Evolutionary conservation across 2,113 vertebrate genomes (phyloP).

Genomic region (Myotis davidii): DNA sequence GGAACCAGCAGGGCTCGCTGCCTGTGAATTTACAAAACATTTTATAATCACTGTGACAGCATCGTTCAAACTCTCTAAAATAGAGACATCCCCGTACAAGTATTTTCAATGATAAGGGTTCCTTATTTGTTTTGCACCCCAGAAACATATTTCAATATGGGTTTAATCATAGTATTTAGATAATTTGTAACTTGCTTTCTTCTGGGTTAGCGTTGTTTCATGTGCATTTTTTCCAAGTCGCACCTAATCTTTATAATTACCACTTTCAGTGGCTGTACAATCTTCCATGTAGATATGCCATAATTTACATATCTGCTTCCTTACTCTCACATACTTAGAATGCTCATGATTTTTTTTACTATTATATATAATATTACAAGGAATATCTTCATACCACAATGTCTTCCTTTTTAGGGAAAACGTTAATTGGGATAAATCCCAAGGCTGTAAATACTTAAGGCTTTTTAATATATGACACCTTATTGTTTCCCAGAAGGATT

Average conservation of each 20-base stretch:
- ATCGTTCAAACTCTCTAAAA: background rate
- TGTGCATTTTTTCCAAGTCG: background rate
- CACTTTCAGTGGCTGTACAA: background rate
- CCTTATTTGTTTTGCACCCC: conserved; percentile 7
- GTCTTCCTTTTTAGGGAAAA: conserved; percentile 12
- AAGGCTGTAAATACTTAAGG: background rate
- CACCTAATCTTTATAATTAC: conserved; percentile 25
- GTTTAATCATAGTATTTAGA: conserved; percentile 1
- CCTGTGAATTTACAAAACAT: background rate
- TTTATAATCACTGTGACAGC: background rate
- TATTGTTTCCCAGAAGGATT: background rate
- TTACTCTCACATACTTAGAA: background rate
- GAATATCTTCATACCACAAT: background rate
- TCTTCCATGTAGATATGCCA: background rate
- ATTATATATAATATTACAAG: conserved; percentile 16
- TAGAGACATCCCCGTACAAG: background rate
- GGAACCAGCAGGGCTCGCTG: background rate
- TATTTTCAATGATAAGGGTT: background rate
- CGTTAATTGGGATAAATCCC: background rate
- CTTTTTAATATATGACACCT: background rate
- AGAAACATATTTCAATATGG: conserved; percentile 19
- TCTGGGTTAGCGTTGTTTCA: conserved; percentile 7
- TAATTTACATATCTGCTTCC: background rate
- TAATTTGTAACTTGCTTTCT: conserved; percentile 35
- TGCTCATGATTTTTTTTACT: conserved; percentile 30